These are phyloP conservation scores for Bolinopsis microptera DNA, from an alignment of 37 sponge, comb jelly and placozoan species.

Conservation along the genomic window DNA sequence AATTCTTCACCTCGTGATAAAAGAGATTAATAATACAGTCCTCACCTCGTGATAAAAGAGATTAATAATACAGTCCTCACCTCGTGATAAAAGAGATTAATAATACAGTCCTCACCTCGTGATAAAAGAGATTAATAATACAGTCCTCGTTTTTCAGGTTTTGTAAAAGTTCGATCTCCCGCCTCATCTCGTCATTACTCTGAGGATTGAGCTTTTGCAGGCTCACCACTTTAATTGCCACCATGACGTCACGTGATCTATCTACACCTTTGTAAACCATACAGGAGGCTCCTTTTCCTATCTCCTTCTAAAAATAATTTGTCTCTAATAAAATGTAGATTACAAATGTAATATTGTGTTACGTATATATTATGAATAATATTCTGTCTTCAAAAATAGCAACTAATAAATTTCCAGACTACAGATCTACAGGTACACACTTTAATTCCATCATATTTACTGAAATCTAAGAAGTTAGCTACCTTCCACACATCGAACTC, in stretches of 20 bases:
- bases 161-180: not conserved
- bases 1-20: no score
- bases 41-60: no score
- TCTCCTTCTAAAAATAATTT: conserved; percentile 39
- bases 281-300: conserved; percentile 61
- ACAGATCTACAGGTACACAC: no score
- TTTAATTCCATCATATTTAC: no score
- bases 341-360: not conserved
- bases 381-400: no score
- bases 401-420: no score
- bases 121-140: conserved; percentile 30
- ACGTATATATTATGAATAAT: no score
- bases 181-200: conserved; percentile 19
- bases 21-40: no score
- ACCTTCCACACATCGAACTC: conserved; percentile 35
- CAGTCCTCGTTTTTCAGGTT: conserved; percentile 34
- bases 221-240: conserved; percentile 39
- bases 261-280: not conserved
- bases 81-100: no score
- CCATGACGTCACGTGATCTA: not conserved
- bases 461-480: no score
- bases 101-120: no score
- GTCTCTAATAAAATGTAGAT: not conserved
- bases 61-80: no score
- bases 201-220: conserved; percentile 27